Percentiles rank a stretch among this genome's conserved stretches.
phyloP scores from a whole-genome alignment of 2,113 vertebrate species.

The Calonectris borealis region DNA sequence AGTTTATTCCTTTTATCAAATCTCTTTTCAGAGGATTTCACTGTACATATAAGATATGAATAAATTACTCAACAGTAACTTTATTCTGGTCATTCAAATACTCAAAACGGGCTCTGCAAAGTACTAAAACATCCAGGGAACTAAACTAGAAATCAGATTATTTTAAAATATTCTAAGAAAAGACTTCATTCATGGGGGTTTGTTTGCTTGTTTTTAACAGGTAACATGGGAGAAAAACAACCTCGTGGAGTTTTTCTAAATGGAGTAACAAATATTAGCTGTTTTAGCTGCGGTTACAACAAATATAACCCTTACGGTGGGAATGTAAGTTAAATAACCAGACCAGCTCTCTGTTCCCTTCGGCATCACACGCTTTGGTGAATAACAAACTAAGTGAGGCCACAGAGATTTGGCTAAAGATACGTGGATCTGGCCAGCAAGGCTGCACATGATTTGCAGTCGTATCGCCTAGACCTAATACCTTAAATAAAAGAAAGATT shows the following conservation, averaged over 20 bases:
- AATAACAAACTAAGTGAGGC: background rate
- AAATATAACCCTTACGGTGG: background rate
- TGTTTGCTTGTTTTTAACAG: background rate
- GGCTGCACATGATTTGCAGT: background rate
- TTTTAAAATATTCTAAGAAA: slow-evolving; percentile 11
- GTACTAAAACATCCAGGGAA: slow-evolving; percentile 48
- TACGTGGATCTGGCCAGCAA: background rate
- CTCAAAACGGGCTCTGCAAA: background rate
- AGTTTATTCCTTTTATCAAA: slow-evolving; percentile 32
- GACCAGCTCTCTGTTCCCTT: background rate
- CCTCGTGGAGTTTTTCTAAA: background rate
- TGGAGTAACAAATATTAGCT: background rate
- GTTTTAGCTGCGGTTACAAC: background rate
- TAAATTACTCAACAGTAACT: slow-evolving; percentile 56
- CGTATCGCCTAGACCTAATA: background rate
- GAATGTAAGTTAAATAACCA: background rate
- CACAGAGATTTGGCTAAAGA: background rate
- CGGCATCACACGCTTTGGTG: background rate
- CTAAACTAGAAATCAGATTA: slow-evolving; percentile 40
- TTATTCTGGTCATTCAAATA: slow-evolving; percentile 40
- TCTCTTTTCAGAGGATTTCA: background rate
- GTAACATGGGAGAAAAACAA: background rate
- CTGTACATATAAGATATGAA: slow-evolving; percentile 7
- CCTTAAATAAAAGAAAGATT: background rate
- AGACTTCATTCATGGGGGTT: background rate